These are phyloP conservation scores for Drosophila chauvacae DNA, from an alignment of 1,140 invertebrate species.

Conservation along the genomic window DNA sequence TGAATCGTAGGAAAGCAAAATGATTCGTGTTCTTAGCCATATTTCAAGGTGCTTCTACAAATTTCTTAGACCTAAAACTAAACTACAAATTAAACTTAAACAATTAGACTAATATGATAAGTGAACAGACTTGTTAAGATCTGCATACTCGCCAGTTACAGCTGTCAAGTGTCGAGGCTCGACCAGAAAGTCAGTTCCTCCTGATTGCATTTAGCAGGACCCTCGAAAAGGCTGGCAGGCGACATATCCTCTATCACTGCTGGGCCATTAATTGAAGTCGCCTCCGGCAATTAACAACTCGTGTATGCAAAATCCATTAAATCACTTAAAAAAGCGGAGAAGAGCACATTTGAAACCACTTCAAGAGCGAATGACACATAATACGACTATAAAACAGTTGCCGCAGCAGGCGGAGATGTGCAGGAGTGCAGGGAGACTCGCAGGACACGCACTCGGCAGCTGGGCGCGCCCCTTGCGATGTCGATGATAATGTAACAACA, in stretches of 20 bases:
- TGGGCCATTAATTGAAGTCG: constrained; percentile 50
- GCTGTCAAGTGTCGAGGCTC: constrained; percentile 20
- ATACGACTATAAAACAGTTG: constrained; percentile 78
- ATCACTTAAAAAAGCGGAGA: constrained; percentile 65
- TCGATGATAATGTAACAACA: constrained; percentile 81
- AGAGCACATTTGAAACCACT: constrained; percentile 72
- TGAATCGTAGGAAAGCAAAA: neutral
- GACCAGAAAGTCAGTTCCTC: constrained; percentile 40
- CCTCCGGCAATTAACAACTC: constrained; percentile 76
- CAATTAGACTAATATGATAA: neutral
- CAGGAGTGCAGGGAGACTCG: constrained; percentile 43
- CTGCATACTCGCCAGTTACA: neutral
- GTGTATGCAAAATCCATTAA: constrained; percentile 82
- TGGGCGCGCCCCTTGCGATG: constrained; percentile 43
- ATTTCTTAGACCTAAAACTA: no score
- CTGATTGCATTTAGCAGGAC: constrained; percentile 48
- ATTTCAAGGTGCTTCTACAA: no score
- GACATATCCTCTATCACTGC: constrained; percentile 58
- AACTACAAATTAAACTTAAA: neutral
- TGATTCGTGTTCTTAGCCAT: neutral
- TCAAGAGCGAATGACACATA: constrained; percentile 72
- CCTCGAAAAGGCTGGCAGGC: constrained; percentile 25
- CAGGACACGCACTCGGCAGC: constrained; percentile 53
- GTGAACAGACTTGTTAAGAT: neutral
- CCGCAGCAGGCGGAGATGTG: constrained; percentile 24